These are phyloP conservation scores for Ophion ventricosus DNA, from an alignment of 2,888 invertebrate species.

Conservation along the genomic window DNA sequence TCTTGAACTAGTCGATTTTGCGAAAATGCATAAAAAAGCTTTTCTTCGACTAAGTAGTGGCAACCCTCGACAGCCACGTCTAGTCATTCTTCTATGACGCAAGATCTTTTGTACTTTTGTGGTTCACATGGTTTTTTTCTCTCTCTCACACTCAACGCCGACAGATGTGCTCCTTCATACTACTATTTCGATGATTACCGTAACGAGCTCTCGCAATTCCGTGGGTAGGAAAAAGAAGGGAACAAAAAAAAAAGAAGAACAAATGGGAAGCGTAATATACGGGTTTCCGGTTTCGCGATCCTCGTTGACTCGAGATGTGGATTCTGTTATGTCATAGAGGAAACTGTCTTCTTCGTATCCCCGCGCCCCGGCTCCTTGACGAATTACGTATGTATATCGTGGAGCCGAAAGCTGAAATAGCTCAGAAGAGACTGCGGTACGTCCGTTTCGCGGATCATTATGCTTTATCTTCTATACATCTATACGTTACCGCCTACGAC, in stretches of 20 bases:
- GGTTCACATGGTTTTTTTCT: too few species aligned
- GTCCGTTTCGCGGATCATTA: slow-evolving; percentile 44
- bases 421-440: slow-evolving; percentile 50
- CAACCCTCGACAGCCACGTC: too few species aligned
- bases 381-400: slow-evolving; percentile 53
- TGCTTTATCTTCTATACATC: slow-evolving; percentile 22
- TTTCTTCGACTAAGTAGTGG: too few species aligned
- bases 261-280: slow-evolving; percentile 14
- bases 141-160: too few species aligned
- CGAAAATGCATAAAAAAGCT: too few species aligned
- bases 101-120: too few species aligned
- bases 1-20: too few species aligned
- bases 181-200: slow-evolving; percentile 1
- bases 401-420: slow-evolving; percentile 42
- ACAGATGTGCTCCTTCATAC: not conserved
- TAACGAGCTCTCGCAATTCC: slow-evolving; percentile 17
- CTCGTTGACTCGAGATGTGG: slow-evolving; percentile 53
- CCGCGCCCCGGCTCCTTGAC: slow-evolving; percentile 1
- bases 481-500: slow-evolving; percentile 56
- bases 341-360: slow-evolving; percentile 45
- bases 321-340: slow-evolving; percentile 57
- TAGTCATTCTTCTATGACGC: too few species aligned
- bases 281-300: slow-evolving; percentile 52
- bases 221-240: slow-evolving; percentile 3
- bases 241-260: not conserved